Percentiles rank a stretch among this genome's conserved stretches.
These are phyloP conservation scores for Latheticus oryzae DNA, from an alignment of 2,888 invertebrate genomes.

Conservation along the genomic window DNA sequence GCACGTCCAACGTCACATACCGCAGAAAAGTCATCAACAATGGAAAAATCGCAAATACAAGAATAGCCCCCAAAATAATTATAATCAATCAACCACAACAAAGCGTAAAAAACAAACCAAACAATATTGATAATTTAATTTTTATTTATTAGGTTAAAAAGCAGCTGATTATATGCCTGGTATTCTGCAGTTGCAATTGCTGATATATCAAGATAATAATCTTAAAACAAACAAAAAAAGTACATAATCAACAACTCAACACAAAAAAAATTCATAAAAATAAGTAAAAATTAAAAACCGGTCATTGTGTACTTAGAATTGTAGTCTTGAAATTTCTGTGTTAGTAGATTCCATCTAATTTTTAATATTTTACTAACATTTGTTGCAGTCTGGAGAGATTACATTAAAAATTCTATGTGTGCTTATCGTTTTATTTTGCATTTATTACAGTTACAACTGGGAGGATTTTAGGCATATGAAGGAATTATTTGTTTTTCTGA, in stretches of 20 bases:
- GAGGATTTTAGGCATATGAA: slow-evolving; percentile 40
- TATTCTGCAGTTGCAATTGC: slow-evolving; percentile 44
- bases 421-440: slow-evolving; percentile 33
- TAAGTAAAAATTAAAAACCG: slow-evolving; percentile 35
- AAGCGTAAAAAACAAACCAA: slow-evolving; percentile 55
- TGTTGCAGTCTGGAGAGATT: slow-evolving; percentile 32
- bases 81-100: slow-evolving; percentile 49
- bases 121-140: slow-evolving; percentile 48
- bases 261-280: slow-evolving; percentile 36
- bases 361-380: slow-evolving; percentile 31
- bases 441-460: slow-evolving; percentile 41
- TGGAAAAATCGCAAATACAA: slow-evolving; percentile 44
- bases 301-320: slow-evolving; percentile 26
- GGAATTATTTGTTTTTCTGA: slow-evolving; percentile 15
- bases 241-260: slow-evolving; percentile 15
- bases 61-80: slow-evolving; percentile 46
- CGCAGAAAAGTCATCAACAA: slow-evolving; percentile 42
- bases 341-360: slow-evolving; percentile 27
- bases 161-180: slow-evolving; percentile 37
- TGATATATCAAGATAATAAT: slow-evolving; percentile 39
- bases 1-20: slow-evolving; percentile 48
- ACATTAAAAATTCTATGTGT: slow-evolving; percentile 36
- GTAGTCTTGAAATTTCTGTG: slow-evolving; percentile 32
- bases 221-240: slow-evolving; percentile 33
- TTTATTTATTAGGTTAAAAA: slow-evolving; percentile 37